Conservation (phyloP, 1,140 invertebrate genomes). For the Charaxes varanes region DNA sequence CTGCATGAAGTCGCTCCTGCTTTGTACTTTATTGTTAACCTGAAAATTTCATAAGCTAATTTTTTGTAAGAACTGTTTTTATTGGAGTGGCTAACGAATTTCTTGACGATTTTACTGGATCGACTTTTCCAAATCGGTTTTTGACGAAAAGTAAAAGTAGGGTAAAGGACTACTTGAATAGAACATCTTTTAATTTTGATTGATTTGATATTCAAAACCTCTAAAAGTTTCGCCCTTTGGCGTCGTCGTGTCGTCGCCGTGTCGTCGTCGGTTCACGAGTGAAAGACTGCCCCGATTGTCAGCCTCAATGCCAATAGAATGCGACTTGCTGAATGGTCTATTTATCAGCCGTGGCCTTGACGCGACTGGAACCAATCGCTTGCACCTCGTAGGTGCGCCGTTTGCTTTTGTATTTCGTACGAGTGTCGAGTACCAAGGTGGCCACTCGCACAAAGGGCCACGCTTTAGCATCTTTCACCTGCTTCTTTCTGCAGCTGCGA, state of each 20-base stretch:
- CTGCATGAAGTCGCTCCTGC: too few relatives aligned
- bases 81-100: too few relatives aligned
- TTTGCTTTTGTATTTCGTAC: slow-evolving; percentile 5
- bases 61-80: too few relatives aligned
- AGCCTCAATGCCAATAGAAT: slow-evolving; percentile 22
- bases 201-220: too few relatives aligned
- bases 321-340: slow-evolving; percentile 37
- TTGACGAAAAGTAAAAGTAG: too few relatives aligned
- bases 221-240: too few relatives aligned
- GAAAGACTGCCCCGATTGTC: slow-evolving; percentile 27
- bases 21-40: too few relatives aligned
- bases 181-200: too few relatives aligned
- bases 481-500: slow-evolving; percentile 5
- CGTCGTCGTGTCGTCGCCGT: slow-evolving; percentile 10
- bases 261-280: slow-evolving; percentile 8
- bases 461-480: slow-evolving; percentile 11
- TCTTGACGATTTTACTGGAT: too few relatives aligned
- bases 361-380: slow-evolving; percentile 40
- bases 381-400: slow-evolving; percentile 24
- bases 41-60: too few relatives aligned
- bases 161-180: too few relatives aligned
- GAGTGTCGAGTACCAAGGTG: background rate
- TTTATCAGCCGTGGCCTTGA: slow-evolving; percentile 52
- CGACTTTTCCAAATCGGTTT: too few relatives aligned
- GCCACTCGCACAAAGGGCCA: background rate